Base-by-base conservation (phyloP, 2,797 vertebrate genomes). In the Anabacerthia variegaticeps region DNA sequence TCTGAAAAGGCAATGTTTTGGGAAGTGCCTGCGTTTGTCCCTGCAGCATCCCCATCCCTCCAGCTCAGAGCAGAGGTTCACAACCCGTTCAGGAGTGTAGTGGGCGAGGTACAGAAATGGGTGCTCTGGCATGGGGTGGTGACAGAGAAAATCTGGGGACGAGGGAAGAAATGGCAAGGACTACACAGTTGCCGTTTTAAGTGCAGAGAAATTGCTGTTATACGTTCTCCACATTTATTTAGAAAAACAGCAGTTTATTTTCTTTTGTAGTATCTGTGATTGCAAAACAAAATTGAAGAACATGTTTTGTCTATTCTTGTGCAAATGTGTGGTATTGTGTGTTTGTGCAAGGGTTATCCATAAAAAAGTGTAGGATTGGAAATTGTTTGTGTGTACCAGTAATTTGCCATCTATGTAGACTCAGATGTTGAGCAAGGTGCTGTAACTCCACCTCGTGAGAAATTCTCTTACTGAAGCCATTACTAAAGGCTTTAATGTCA, bases 351-450 rank as follows among this genome's bases (percentile, higher is more conserved):
- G 71, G 7, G 17, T 44, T 36, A 4, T 10, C 15, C 3, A 0
- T 18, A 18, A 51, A 54, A 15, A 51, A 23, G 12, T n/a, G 23
- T 26, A 34, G 62, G 30, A n/a, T 0, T 43, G 41, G 34, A 5
- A 4, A 18, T 56, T 43, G 14, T 24, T 77, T 43, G 26, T 30
- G 3, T 75, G 78, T 24, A n/a, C 26, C 34, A 41, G 10, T 16
- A 32, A 14, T 46, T 81, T 54, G 6, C 18, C 4, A 1, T 1
- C 0, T 11, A 0, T 5, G 2, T 2, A 30, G 10, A 14, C 10
- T 61, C 17, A 8, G 44, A 18, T n/a, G 20, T 52, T 63, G 30
- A 43, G 19, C 24, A 56, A 56, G 23, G 5, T 39, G 2, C 7
- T 75, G 43, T 37, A 79, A 49, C 26, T 34, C 9, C 7, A 62